Evolutionary conservation across 2,888 invertebrate genomes (phyloP).

Genomic region (Rapana venosa): DNA sequence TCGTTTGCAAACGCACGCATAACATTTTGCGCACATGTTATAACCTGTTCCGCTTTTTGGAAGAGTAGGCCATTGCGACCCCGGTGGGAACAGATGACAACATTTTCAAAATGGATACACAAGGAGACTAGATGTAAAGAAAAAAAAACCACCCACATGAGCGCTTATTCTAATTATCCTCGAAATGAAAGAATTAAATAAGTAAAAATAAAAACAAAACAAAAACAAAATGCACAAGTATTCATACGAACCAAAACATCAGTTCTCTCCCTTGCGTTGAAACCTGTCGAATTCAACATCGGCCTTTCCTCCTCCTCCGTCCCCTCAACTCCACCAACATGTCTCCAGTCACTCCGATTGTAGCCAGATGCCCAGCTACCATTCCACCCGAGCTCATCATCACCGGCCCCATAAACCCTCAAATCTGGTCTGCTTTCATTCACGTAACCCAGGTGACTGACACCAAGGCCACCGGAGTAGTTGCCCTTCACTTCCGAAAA

Average conservation of each 20-base stretch:
- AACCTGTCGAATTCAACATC: neutral
- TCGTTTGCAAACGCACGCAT: too few species aligned
- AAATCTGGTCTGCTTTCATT: neutral
- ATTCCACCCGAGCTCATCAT: neutral
- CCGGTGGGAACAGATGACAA: too few species aligned
- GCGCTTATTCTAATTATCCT: too few species aligned
- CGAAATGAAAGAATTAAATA: too few species aligned
- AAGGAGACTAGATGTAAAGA: too few species aligned
- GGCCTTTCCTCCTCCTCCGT: neutral
- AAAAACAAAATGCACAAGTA: too few species aligned
- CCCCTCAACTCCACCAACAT: neutral
- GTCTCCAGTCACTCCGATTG: neutral
- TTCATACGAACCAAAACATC: neutral
- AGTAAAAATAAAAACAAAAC: too few species aligned
- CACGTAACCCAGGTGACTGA: neutral
- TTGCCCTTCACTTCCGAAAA: neutral
- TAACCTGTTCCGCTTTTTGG: too few species aligned
- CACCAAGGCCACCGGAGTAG: neutral
- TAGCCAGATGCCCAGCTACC: neutral
- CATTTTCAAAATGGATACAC: too few species aligned
- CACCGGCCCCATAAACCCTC: neutral
- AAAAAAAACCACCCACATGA: too few species aligned
- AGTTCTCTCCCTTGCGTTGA: neutral
- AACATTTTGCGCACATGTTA: too few species aligned
- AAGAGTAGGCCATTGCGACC: too few species aligned